phyloP scores from a whole-genome alignment of 2,888 invertebrate species.

The Apoda limacodes region DNA sequence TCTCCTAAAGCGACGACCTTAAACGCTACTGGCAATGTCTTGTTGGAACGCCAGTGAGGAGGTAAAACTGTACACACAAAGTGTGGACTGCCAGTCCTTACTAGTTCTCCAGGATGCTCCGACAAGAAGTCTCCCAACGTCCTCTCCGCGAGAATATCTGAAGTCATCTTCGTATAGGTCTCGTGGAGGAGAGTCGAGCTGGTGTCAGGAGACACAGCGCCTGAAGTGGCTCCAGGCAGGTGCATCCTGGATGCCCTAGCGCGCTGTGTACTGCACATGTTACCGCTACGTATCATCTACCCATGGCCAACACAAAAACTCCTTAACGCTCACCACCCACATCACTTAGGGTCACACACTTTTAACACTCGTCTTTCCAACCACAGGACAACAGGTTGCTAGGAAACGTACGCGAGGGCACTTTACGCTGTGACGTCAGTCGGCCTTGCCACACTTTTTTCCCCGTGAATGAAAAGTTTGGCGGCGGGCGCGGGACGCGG shows the following conservation, averaged over 20 bases:
- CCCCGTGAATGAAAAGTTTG: conserved; percentile 74
- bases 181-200: conserved; percentile 81
- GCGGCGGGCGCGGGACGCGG: conserved; percentile 60
- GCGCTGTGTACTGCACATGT: conserved; percentile 66
- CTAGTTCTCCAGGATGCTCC: conserved; percentile 92
- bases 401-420: conserved; percentile 63
- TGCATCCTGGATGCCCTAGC: conserved; percentile 65
- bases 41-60: conserved; percentile 98
- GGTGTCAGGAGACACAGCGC: conserved; percentile 77
- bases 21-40: conserved; percentile 96
- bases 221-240: conserved; percentile 62
- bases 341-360: too few species aligned
- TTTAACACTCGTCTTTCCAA: too few species aligned
- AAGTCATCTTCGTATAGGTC: conserved; percentile 90
- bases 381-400: conserved; percentile 62
- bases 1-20: conserved; percentile 96
- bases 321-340: conserved; percentile 31
- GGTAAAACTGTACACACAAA: conserved; percentile 96
- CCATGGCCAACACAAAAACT: conserved; percentile 32
- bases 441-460: conserved; percentile 72
- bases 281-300: conserved; percentile 46
- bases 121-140: conserved; percentile 88
- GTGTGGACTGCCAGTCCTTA: conserved; percentile 93
- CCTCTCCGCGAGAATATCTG: conserved; percentile 89
- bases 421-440: conserved; percentile 67